These are phyloP conservation scores for Fundulus diaphanus DNA, from an alignment of 2,797 vertebrate species.

Conservation along the genomic window DNA sequence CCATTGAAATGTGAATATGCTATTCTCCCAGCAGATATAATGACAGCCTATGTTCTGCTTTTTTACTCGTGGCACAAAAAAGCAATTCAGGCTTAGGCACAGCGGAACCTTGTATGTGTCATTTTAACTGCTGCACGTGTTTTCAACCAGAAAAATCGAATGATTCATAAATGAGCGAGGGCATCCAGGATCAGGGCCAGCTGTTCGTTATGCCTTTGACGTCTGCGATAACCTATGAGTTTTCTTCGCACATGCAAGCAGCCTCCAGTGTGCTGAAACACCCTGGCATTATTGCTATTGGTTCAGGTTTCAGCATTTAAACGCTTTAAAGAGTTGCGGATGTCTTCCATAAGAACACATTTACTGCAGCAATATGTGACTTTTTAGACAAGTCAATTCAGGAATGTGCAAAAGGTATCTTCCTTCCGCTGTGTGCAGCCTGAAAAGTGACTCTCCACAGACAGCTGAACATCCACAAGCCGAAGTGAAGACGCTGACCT, in stretches of 20 bases:
- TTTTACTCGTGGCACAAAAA: not conserved
- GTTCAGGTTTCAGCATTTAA: slow-evolving; percentile 13
- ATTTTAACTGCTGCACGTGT: not conserved
- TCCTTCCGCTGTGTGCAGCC: slow-evolving; percentile 2
- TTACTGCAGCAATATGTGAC: slow-evolving; percentile 15
- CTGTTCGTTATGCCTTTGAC: slow-evolving; percentile 7
- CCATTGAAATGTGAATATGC: not conserved
- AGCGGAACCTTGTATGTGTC: slow-evolving; percentile 7
- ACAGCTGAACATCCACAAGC: slow-evolving; percentile 47
- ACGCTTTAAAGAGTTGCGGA: slow-evolving; percentile 17
- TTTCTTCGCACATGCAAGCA: slow-evolving; percentile 6
- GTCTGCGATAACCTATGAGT: slow-evolving; percentile 9
- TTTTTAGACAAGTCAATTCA: slow-evolving; percentile 38
- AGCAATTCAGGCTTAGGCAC: not conserved
- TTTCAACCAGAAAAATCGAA: slow-evolving; percentile 28
- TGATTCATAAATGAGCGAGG: slow-evolving; percentile 26
- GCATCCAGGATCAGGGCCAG: slow-evolving; percentile 13
- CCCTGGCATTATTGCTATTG: slow-evolving; percentile 3
- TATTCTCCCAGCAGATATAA: not conserved
- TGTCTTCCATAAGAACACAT: slow-evolving; percentile 25
- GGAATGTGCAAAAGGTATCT: slow-evolving; percentile 11
- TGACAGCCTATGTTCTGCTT: not conserved
- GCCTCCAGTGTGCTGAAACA: slow-evolving; percentile 8
- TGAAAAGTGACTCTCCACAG: slow-evolving; percentile 25
- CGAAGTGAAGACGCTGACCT: slow-evolving; percentile 55